These are phyloP conservation scores for Diploptera punctata DNA, from an alignment of 2,888 invertebrate genomes.

Conservation along the genomic window DNA sequence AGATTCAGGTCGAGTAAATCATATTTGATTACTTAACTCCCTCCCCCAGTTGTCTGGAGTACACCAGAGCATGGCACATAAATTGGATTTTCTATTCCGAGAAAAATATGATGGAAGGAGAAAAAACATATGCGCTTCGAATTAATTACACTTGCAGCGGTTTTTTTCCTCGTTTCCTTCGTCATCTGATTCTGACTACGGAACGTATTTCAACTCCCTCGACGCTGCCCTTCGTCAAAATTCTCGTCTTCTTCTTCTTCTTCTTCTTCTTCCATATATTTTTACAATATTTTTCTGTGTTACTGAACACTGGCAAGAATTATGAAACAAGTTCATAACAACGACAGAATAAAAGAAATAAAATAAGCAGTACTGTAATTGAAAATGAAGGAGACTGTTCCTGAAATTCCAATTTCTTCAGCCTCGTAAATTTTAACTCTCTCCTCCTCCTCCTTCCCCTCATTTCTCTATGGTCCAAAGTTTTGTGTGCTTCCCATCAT, in stretches of 20 bases:
- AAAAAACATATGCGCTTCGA: constrained; percentile 11
- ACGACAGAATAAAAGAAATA: constrained; percentile 1
- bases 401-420: constrained; percentile 36
- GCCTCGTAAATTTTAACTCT: constrained; percentile 33
- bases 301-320: background rate
- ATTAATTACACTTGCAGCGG: constrained; percentile 13
- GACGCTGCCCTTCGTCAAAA: background rate
- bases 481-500: background rate
- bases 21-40: background rate
- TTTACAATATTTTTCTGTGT: background rate
- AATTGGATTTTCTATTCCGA: constrained; percentile 5
- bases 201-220: constrained; percentile 15
- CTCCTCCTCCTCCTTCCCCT: background rate
- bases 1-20: too few species aligned
- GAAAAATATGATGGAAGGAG: background rate
- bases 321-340: constrained; percentile 3
- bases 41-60: background rate
- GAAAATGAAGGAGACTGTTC: constrained; percentile 15
- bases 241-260: background rate
- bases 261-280: background rate
- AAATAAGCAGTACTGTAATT: constrained; percentile 18
- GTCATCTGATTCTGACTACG: constrained; percentile 13
- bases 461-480: background rate
- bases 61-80: background rate
- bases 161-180: constrained; percentile 18